Base-by-base conservation (phyloP, 2,113 vertebrate species). In the Microtus montanus region DNA sequence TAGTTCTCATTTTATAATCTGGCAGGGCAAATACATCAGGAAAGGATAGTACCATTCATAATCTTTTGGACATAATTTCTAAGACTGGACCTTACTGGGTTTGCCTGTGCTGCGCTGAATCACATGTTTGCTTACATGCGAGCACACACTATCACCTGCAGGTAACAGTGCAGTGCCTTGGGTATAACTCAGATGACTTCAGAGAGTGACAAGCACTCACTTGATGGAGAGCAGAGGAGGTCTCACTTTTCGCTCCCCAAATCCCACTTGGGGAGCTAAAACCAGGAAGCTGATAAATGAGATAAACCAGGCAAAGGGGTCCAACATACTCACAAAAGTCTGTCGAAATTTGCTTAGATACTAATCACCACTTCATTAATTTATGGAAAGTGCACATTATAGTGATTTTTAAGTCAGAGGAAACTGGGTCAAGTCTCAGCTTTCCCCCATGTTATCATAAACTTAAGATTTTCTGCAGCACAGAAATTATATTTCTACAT, bases 401-500 rank as follows among this genome's bases (percentile, higher is more conserved):
- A 64, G 33, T 58, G 30, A 10, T 54, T 92, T 95, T 68, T 49
- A 28, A 80, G 38, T 89, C 38, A 82, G 26, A 64, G 30, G 84
- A 38, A 95, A 97, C 1, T 73, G 30, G 38, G 33, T 82, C 70
- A 95, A 82, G n/a, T 77, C 4, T 49, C 61, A 94, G 66, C 44
- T 85, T 92, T 93, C 24, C 33, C 28, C 44, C 15, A 44, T 52
- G 10, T 19, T 82, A 54, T 61, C 35, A n/a, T 86, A 89, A 91
- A 2, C 77, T 79, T 70, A 24, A 85, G 64, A 80, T 89, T 95
- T 92, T 91, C 75, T 86, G 28, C 66, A 96, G 85, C 41, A 64
- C 13, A n/a, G 61, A 94, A 96, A 91, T 96, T 78, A 87, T 38
- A 91, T 91, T 96, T 93, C 58, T 90, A 24, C 73, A 80, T 91